Conservation (phyloP, 2,113 vertebrate species). For the Megaceryle torquata region DNA sequence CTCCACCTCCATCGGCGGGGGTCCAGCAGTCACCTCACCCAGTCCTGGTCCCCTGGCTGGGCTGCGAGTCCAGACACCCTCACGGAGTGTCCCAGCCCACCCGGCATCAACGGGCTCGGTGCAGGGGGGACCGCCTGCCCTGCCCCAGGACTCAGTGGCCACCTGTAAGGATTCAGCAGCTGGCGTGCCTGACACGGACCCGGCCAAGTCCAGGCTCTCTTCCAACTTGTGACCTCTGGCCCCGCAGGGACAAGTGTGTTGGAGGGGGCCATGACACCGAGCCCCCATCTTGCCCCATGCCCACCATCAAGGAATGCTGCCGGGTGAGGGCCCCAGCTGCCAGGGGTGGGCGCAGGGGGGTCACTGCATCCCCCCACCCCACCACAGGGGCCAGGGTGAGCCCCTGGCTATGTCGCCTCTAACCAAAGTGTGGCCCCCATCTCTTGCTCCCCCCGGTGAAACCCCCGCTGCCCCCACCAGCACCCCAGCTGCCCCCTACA, state of each 20-base stretch:
- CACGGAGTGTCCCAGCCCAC: conserved; percentile 78
- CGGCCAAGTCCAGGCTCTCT: conserved; percentile 87
- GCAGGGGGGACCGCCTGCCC: conserved; percentile 60
- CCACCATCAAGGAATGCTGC: not conserved
- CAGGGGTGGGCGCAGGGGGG: not conserved
- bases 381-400: not conserved
- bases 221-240: conserved; percentile 94
- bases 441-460: not conserved
- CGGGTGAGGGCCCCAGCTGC: not conserved
- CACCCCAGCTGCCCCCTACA: not conserved
- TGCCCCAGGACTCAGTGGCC: conserved; percentile 75
- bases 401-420: not conserved
- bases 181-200: conserved; percentile 85
- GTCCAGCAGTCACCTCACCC: conserved; percentile 52
- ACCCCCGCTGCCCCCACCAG: not conserved
- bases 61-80: conserved; percentile 65
- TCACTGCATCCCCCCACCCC: not conserved
- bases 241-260: not conserved
- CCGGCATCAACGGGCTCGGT: conserved; percentile 76
- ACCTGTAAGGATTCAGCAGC: conserved; percentile 81
- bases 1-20: conserved; percentile 74
- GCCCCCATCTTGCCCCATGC: rapidly evolving
- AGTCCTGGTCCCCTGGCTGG: not conserved
- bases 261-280: not conserved
- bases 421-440: conserved; percentile 40